Conservation (phyloP, 2,797 vertebrate genomes). For the Lepilemur septentrionalis region DNA sequence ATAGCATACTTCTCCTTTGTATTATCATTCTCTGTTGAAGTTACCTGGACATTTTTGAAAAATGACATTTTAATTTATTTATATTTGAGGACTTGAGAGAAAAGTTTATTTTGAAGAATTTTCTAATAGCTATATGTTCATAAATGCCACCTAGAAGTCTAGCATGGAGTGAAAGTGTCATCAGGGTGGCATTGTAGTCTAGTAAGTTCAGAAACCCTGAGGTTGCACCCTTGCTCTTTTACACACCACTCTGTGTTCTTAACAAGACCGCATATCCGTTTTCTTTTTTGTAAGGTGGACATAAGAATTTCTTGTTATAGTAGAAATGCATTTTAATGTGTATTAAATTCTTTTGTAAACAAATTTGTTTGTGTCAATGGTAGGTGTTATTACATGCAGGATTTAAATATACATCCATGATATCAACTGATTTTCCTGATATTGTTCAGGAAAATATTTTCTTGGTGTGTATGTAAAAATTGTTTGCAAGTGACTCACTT, state of each 20-base stretch:
- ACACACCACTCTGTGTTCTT: neutral
- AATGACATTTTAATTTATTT: neutral
- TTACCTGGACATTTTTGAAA: neutral
- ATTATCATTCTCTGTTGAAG: neutral
- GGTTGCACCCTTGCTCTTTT: neutral
- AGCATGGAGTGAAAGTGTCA: neutral
- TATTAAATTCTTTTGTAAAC: neutral
- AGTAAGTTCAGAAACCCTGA: neutral
- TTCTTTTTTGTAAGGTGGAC: neutral
- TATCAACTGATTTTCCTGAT: neutral
- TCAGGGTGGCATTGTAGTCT: neutral
- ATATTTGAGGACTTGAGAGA: neutral
- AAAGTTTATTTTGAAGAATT: neutral
- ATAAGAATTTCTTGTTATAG: neutral
- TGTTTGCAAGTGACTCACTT: neutral
- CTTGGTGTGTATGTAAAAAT: neutral
- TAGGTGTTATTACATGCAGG: neutral
- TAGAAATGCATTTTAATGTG: neutral
- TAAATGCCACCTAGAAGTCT: neutral
- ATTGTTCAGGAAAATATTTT: conserved; percentile 15
- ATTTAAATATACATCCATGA: neutral
- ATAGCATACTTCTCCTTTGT: neutral
- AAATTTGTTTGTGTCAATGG: neutral
- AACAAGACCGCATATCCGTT: neutral
- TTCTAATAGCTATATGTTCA: neutral